Base-by-base conservation (phyloP, 1,140 invertebrate species). In the Heliconius himera region DNA sequence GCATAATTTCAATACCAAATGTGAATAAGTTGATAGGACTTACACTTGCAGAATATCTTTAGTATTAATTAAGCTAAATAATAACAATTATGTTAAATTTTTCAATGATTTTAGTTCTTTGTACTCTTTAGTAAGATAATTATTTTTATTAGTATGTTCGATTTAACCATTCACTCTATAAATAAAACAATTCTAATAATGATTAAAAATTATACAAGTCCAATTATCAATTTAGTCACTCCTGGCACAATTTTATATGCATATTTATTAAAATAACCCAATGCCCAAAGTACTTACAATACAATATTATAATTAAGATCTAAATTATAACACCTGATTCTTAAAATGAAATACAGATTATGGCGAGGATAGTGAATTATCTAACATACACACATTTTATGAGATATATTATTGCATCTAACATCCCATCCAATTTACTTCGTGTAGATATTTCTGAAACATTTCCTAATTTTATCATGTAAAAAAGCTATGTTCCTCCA, bases 301-400 rank as follows among this genome's bases (percentile, higher is more conserved):
- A 66, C 22, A 66, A 26, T 66, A 13, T 29, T 66, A 66, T 11
- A 66, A 56, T 66, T 29, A 66, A 11, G 60, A 66, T 66, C 60
- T 29, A 66, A 29, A 26, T 66, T 13, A 66, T 66, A 66, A 66
- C 13, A 66, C 60, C 22, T 66, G 13, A n/a, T 9, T 16, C 13
- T 66, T 66, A 66, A 66, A 66, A 26, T 66, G 60, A 16, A 66
- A 13, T 66, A 56, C 20, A 66, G 60, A 66, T 26, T 66, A 66
- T 29, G 60, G 60, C 60, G 60, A 66, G 60, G 60, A 66, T 66
- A 66, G 26, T 66, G 26, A 66, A 29, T 26, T 66, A 16, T 66
- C 22, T 66, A 66, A 26, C 4, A 22, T 60, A 60, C 22, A 29
- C 22, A 66, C 11, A 66, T 66, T 26, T 29, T 26, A 66, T 29